Percentiles rank a stretch among this genome's conserved stretches.
These are phyloP conservation scores for Lampris megalopsis DNA, from an alignment of 2,113 vertebrate genomes.

Conservation along the genomic window DNA sequence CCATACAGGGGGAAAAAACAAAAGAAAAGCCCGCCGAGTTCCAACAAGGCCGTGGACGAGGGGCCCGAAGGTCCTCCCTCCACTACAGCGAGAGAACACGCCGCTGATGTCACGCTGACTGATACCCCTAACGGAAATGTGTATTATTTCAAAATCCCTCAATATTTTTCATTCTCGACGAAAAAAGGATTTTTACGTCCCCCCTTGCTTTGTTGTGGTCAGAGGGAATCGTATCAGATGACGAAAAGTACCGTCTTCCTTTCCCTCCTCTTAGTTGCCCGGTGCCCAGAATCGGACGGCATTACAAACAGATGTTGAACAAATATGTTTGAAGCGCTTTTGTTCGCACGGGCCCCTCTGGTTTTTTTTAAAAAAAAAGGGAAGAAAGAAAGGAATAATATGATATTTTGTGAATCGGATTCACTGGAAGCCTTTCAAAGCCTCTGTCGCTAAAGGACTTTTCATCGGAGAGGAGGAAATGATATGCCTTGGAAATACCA, in stretches of 20 bases:
- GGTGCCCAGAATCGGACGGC: constrained; percentile 28
- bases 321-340: constrained; percentile 48
- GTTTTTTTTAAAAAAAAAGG: constrained; percentile 8
- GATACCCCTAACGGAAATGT: constrained; percentile 24
- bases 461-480: constrained; percentile 58
- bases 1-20: constrained; percentile 11
- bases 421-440: constrained; percentile 67
- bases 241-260: constrained; percentile 30
- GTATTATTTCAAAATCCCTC: constrained; percentile 21
- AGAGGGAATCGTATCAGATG: constrained; percentile 53
- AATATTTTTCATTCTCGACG: constrained; percentile 28
- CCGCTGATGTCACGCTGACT: constrained; percentile 14
- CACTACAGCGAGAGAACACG: not conserved
- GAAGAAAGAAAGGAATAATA: constrained; percentile 58
- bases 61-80: not conserved
- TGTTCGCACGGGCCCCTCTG: constrained; percentile 54
- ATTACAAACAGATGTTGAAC: constrained; percentile 76
- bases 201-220: constrained; percentile 57
- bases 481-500: constrained; percentile 64
- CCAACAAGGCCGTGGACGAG: not conserved
- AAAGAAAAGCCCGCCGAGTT: constrained; percentile 9
- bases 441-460: constrained; percentile 37
- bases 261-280: constrained; percentile 20
- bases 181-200: constrained; percentile 41
- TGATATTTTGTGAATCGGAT: constrained; percentile 69